Evolutionary conservation across 2,888 invertebrate species (phyloP).

Genomic region (Aricia artaxerxes): DNA sequence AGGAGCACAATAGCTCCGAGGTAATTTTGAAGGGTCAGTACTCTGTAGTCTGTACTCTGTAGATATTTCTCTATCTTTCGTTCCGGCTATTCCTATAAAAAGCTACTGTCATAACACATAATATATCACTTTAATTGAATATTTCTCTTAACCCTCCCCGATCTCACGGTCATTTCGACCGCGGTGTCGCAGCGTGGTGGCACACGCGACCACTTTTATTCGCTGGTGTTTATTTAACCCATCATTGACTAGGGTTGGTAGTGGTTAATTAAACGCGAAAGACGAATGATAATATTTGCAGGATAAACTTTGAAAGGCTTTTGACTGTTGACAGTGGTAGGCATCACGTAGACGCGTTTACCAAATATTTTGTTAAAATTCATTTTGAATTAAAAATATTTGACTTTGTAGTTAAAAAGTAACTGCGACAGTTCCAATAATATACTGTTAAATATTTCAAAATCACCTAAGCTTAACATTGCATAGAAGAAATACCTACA

Average conservation of each 20-base stretch:
- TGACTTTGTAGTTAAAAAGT: no score
- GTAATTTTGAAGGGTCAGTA: not conserved
- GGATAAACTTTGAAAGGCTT: not conserved
- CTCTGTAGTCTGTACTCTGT: not conserved
- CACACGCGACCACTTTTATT: constrained; percentile 73
- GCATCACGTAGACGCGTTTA: no score
- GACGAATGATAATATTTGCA: constrained; percentile 37
- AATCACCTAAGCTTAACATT: no score
- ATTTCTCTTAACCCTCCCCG: constrained; percentile 1
- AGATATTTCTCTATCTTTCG: not conserved
- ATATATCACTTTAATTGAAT: constrained; percentile 21
- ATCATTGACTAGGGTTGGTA: constrained; percentile 8
- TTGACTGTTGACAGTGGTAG: not conserved
- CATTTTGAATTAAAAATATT: no score
- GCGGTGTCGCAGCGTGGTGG: constrained; percentile 57
- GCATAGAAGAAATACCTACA: no score
- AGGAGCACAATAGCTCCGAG: not conserved
- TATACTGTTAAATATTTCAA: no score
- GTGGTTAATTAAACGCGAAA: not conserved
- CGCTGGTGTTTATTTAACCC: constrained; percentile 62
- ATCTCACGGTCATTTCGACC: constrained; percentile 59
- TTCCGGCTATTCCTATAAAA: not conserved
- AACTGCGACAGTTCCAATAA: no score
- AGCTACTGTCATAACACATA: not conserved
- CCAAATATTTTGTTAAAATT: no score